Evolutionary conservation across 2,888 invertebrate species (phyloP).

Genomic region (Choristoneura rosaceana): DNA sequence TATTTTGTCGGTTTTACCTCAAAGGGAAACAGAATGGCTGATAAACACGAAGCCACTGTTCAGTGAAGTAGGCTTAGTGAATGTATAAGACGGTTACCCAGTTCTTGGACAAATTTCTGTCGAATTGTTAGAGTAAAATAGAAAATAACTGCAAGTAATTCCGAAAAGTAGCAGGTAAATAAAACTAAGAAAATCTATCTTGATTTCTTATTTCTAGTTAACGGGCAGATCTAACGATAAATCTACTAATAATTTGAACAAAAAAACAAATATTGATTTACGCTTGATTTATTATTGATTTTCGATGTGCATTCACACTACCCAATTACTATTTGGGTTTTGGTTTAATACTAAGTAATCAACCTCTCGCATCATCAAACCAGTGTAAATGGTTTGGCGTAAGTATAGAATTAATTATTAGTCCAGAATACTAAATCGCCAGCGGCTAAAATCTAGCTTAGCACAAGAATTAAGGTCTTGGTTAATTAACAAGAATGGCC

Average conservation of each 20-base stretch:
- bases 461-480: background rate
- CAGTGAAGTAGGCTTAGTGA: background rate
- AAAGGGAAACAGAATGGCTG: background rate
- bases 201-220: too few relatives aligned
- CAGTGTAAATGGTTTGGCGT: background rate
- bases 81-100: background rate
- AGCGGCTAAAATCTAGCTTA: slow-evolving; percentile 8
- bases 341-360: too few relatives aligned
- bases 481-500: slow-evolving; percentile 11
- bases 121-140: background rate
- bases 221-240: too few relatives aligned
- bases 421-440: slow-evolving; percentile 8
- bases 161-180: too few relatives aligned
- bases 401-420: background rate
- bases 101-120: background rate
- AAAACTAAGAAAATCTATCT: too few relatives aligned
- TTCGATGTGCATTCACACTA: too few relatives aligned
- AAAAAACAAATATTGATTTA: too few relatives aligned
- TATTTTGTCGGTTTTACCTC: background rate
- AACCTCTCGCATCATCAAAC: background rate
- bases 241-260: too few relatives aligned
- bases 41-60: background rate
- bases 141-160: too few relatives aligned
- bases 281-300: too few relatives aligned
- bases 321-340: too few relatives aligned